These are phyloP conservation scores for Leptopilina clavipes DNA, from an alignment of 1,140 invertebrate genomes.

Conservation along the genomic window DNA sequence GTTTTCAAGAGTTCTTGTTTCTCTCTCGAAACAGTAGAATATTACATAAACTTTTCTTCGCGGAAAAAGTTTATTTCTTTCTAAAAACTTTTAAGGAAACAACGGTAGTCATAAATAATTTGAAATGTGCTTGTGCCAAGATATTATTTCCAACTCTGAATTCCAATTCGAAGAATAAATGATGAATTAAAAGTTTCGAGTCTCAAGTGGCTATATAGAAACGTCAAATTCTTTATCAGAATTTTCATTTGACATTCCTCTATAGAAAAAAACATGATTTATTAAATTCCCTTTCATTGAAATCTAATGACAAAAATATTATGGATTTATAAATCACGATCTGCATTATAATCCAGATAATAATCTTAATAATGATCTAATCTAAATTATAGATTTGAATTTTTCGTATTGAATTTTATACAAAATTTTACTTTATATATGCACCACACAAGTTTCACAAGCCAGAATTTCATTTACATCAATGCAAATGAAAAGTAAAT, in stretches of 20 bases:
- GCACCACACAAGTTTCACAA: not conserved
- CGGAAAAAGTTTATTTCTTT: not conserved
- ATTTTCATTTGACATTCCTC: not conserved
- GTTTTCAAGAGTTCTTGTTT: not conserved
- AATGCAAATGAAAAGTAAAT: not conserved
- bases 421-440: not conserved
- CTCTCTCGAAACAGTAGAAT: not conserved
- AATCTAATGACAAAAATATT: too few species aligned
- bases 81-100: not conserved
- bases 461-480: not conserved
- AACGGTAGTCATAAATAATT: conserved; percentile 7
- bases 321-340: too few species aligned
- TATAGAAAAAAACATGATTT: not conserved
- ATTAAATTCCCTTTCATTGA: too few species aligned
- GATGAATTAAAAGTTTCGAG: not conserved
- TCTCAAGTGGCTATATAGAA: not conserved
- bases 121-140: not conserved
- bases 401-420: too few species aligned
- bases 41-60: not conserved
- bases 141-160: not conserved
- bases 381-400: too few species aligned
- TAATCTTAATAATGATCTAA: too few species aligned
- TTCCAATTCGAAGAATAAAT: not conserved
- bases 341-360: too few species aligned
- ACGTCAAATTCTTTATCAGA: not conserved